Evolutionary conservation across 1,140 invertebrate species (phyloP), one percentile per base, ranked within the genome.

Genomic region (Drosophila nigromelanica): DNA sequence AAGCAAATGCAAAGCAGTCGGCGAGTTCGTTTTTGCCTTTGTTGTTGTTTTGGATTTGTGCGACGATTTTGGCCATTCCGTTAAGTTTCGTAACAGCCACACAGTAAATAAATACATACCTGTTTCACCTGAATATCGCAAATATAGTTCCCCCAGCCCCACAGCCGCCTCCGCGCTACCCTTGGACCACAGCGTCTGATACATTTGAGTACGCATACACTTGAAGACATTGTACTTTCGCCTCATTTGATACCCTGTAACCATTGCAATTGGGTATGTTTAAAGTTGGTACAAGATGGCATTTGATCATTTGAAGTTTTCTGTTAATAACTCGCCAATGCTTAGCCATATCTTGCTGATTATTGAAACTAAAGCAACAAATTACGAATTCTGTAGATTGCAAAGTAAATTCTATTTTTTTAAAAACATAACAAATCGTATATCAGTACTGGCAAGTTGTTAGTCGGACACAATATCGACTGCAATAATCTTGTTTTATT

Each of bases 1-100:
- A 71, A 76, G 47, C 43, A 73, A 33, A 33, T 62, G 50, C 55
- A 62, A 52, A 77, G 74, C 27, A 50, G 50, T 54, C 11, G 48
- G 63, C 48, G 71, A 48, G 68, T 52, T 58, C 50, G 40, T 18
- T 33, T 39, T 30, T 11, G 50, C 15, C 12, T 21, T n/a, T 56
- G 18, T 39, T 56, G 39, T 40, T 43, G 39, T 56, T 61, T 79
- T 39, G 35, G 51, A 62, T 80, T 39, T 48, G 45, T 61, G 45
- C 50, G 56, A 61, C 51, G 40, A 48, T 52, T 67, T 77, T 67
- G 48, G 50, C 14, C 27, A 10, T 48, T 21, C 54, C 39, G 61
- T 61, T 64, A 48, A 52, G 52, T 86, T 87, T 86, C 81, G 82
- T 86, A 86, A 86, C 67, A 86, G 42, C 43, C 54, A 72, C 68